Base-by-base conservation (phyloP, 1,140 invertebrate genomes). In the Spodoptera litura region DNA sequence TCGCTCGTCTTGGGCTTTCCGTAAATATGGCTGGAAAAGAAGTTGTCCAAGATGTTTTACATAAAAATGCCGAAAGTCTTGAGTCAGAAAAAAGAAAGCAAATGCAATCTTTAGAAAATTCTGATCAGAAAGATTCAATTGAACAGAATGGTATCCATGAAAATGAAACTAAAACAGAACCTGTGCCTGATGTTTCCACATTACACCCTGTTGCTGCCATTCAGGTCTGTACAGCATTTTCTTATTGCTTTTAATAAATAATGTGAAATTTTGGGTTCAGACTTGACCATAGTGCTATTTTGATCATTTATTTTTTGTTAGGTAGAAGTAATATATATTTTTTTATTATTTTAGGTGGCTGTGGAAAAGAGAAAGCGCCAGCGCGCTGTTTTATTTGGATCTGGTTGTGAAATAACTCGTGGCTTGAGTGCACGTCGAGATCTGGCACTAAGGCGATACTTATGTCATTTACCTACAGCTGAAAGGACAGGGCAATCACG, bases 1-100 rank as follows among this genome's bases (percentile, higher is more conserved):
- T 98, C 15, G 95, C 96, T 13, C 95, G 97, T 59, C 95, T 97
- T 78, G 97, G 97, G 1, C 95, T 98, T 56, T 97, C 97, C 1
- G 88, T 96, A 5, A 95, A 96, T 75, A 96, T 97, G 94, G 96
- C 96, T 13, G 96, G 97, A 25, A 95, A 96, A 68, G 94, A 96
- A 56, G 94, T 96, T 52, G 95, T 96, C 0, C 95, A 96, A 77
- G 95, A 95, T 68, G 94, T 97, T 12, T 86, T 96, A 56, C 93
- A 96, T 78, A 95, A 96, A 85, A 93, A 94, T 82, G 93, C 95
- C 79, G 94, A 89, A 79, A 86, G 83, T 11, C 64, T 86, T 25
- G 74, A 88, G 66, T 61, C 77, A 0, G 80, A 86, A 31, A 79
- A 82, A n/a, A 84, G 83, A 74, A 66, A 58, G 31, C 20, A 80